Conservation (phyloP, 2,113 vertebrate genomes). For the Saimiri boliviensis region DNA sequence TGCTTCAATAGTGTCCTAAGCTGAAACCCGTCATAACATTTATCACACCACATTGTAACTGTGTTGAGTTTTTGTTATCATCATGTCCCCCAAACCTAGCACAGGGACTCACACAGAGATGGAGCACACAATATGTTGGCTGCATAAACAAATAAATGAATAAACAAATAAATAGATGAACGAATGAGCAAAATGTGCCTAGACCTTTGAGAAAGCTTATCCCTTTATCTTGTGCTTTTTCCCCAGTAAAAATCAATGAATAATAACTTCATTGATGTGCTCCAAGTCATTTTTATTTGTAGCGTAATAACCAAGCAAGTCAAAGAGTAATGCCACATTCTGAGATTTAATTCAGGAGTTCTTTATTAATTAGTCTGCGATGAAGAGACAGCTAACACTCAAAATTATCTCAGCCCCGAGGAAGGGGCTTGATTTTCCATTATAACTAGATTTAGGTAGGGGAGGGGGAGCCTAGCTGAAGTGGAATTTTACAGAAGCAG, state of each 20-base stretch:
- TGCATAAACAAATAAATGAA: not conserved
- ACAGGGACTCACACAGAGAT: not conserved
- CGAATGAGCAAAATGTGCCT: not conserved
- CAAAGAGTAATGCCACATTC: too few species aligned
- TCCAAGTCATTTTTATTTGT: constrained; percentile 18
- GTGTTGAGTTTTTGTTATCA: not conserved
- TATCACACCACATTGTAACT: not conserved
- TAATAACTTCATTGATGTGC: not conserved
- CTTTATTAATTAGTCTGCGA: too few species aligned
- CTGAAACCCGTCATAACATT: not conserved
- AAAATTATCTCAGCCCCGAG: too few species aligned
- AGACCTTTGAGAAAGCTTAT: not conserved
- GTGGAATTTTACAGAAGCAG: too few species aligned
- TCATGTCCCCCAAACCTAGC: not conserved
- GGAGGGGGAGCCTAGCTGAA: too few species aligned
- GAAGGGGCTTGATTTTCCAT: too few species aligned
- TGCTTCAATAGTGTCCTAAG: not conserved
- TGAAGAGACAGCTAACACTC: too few species aligned
- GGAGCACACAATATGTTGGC: not conserved
- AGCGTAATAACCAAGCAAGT: too few species aligned
- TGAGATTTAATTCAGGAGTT: too few species aligned
- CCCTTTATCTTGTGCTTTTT: constrained; percentile 12
- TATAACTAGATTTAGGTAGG: too few species aligned
- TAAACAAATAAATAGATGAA: not conserved
- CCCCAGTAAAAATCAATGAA: not conserved